A percentile compares a stretch with the other conserved stretches of the same genome.
phyloP scores from a whole-genome alignment of 2,888 invertebrate species.

The Allygus modestus region DNA sequence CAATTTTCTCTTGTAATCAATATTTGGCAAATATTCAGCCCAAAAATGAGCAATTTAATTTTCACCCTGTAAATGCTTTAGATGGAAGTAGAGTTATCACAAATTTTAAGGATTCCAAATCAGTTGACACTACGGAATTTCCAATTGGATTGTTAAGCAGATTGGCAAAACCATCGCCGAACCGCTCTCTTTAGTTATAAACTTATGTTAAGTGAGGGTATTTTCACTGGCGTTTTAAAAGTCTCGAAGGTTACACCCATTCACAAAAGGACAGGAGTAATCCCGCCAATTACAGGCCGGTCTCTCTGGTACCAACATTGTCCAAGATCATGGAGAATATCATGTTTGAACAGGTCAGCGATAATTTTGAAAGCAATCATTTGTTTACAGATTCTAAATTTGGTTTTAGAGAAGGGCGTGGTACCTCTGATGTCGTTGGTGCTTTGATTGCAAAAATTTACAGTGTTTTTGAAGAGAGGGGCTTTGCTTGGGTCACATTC shows the following conservation, averaged over 20 bases:
- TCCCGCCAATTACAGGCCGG: conserved; percentile 36
- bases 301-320: not conserved
- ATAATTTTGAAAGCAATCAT: not conserved
- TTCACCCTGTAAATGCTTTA: not conserved
- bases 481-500: conserved; percentile 4
- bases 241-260: conserved; percentile 5
- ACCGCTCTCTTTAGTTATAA: not conserved
- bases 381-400: conserved; percentile 12
- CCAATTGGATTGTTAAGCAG: not conserved
- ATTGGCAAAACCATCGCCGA: not conserved
- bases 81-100: not conserved
- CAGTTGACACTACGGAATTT: conserved; percentile 8
- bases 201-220: conserved; percentile 10
- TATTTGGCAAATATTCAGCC: not conserved
- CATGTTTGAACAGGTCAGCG: not conserved
- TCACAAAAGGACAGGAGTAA: not conserved
- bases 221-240: not conserved
- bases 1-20: not conserved
- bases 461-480: conserved; percentile 35
- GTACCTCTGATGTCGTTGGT: conserved; percentile 15
- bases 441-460: not conserved
- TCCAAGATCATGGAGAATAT: conserved; percentile 11
- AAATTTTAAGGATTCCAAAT: not conserved
- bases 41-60: not conserved
- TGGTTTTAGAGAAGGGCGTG: conserved; percentile 10